Evolutionary conservation across 2,113 vertebrate genomes (phyloP).

Genomic region (Thalassarche chlororhynchos): DNA sequence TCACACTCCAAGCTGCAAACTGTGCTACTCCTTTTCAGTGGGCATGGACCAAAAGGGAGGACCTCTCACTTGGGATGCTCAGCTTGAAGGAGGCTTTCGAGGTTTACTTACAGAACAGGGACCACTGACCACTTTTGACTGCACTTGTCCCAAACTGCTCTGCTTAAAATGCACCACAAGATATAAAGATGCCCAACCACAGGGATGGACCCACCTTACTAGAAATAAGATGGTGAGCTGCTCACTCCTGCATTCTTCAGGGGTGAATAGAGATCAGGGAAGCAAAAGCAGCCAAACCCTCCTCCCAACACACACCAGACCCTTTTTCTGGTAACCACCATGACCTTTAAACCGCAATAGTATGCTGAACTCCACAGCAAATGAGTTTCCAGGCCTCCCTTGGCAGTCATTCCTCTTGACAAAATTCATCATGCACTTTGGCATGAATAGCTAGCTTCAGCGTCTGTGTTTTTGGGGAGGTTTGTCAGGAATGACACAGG

Average conservation of each 20-base stretch:
- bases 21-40: neutral
- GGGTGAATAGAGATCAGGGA: neutral
- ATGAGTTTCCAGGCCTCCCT: neutral
- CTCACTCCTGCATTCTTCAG: neutral
- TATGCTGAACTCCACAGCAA: neutral
- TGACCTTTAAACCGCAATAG: neutral
- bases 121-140: neutral
- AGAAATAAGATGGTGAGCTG: neutral
- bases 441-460: neutral
- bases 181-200: neutral
- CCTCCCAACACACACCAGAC: neutral
- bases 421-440: constrained; percentile 20
- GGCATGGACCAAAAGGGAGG: neutral
- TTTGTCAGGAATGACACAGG: neutral
- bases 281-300: neutral
- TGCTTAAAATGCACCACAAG: neutral
- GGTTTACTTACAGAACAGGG: neutral
- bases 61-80: neutral
- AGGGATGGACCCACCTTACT: neutral
- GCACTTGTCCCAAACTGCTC: neutral
- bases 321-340: neutral
- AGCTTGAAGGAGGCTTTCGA: neutral
- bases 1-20: neutral
- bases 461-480: neutral
- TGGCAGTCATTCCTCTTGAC: neutral